These are phyloP conservation scores for Megaleporinus macrocephalus DNA, from an alignment of 2,113 vertebrate genomes.

Conservation along the genomic window DNA sequence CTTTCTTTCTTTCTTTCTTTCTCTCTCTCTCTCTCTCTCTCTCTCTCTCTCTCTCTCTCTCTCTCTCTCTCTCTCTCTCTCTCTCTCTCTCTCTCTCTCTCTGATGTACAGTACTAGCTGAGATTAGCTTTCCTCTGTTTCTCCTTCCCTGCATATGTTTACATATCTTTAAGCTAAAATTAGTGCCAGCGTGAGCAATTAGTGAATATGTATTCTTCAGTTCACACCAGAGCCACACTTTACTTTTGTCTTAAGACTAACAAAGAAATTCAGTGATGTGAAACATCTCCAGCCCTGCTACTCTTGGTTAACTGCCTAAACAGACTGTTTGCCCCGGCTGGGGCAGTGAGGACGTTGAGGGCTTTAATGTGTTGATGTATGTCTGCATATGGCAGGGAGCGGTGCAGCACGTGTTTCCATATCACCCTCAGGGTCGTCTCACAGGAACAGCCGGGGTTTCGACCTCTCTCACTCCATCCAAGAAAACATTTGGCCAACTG, in stretches of 20 bases:
- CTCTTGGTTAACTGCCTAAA: conserved; percentile 41
- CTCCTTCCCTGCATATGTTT: conserved; percentile 37
- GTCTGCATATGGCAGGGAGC: conserved; percentile 36
- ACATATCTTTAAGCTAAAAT: conserved; percentile 27
- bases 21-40: no score
- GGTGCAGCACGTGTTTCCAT: conserved; percentile 36
- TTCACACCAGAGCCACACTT: not conserved
- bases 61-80: not conserved
- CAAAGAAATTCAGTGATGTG: no score
- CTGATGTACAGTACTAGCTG: conserved; percentile 43
- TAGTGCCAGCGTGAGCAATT: not conserved
- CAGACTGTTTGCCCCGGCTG: conserved; percentile 35
- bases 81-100: conserved; percentile 17
- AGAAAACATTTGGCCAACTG: conserved; percentile 54
- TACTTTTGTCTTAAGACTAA: not conserved
- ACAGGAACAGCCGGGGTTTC: conserved; percentile 34
- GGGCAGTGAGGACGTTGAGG: conserved; percentile 6
- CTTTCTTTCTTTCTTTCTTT: not conserved
- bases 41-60: not conserved
- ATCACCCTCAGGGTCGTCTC: conserved; percentile 44
- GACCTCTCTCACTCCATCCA: conserved; percentile 39
- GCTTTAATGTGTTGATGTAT: conserved; percentile 43
- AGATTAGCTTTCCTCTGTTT: conserved; percentile 15
- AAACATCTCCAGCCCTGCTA: no score
- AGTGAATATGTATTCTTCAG: not conserved